Percentiles rank a stretch among this genome's conserved stretches.
These are phyloP conservation scores for Ametastegia equiseti DNA, from an alignment of 2,888 invertebrate species.

Conservation along the genomic window DNA sequence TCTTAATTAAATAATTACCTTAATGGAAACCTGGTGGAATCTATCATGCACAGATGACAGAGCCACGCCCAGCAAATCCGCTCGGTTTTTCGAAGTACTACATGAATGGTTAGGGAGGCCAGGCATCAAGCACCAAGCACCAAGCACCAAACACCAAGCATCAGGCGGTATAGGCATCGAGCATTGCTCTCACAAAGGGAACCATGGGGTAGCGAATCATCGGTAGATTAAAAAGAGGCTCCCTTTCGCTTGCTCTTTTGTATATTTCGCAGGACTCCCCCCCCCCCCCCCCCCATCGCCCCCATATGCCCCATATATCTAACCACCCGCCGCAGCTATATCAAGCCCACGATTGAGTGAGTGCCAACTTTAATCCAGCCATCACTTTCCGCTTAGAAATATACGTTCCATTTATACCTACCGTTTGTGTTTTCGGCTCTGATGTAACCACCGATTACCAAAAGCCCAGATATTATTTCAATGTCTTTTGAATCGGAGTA, in stretches of 20 bases:
- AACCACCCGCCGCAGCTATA: conserved; percentile 45
- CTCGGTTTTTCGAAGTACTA: conserved; percentile 43
- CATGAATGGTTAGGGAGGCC: conserved; percentile 36
- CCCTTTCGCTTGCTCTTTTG: conserved; percentile 51
- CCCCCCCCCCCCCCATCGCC: background rate
- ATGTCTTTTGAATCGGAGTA: background rate
- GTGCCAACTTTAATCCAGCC: conserved; percentile 43
- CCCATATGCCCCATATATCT: conserved; percentile 43
- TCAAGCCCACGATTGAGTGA: conserved; percentile 42
- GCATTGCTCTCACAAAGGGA: conserved; percentile 62
- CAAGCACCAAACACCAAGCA: conserved; percentile 37
- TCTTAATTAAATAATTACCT: conserved; percentile 66
- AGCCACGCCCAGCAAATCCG: conserved; percentile 41
- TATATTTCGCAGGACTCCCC: conserved; percentile 48
- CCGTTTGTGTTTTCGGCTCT: background rate
- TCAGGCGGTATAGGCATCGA: conserved; percentile 37
- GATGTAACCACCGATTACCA: background rate
- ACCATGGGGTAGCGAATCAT: conserved; percentile 73
- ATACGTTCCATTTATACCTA: background rate
- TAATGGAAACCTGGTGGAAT: conserved; percentile 66
- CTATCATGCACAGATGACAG: conserved; percentile 49
- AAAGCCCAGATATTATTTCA: background rate
- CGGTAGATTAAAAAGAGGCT: conserved; percentile 75
- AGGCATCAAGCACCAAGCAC: conserved; percentile 20
- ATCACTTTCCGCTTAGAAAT: conserved; percentile 32